phyloP scores from a whole-genome alignment of 2,797 vertebrate species.

The Chelonia mydas region DNA sequence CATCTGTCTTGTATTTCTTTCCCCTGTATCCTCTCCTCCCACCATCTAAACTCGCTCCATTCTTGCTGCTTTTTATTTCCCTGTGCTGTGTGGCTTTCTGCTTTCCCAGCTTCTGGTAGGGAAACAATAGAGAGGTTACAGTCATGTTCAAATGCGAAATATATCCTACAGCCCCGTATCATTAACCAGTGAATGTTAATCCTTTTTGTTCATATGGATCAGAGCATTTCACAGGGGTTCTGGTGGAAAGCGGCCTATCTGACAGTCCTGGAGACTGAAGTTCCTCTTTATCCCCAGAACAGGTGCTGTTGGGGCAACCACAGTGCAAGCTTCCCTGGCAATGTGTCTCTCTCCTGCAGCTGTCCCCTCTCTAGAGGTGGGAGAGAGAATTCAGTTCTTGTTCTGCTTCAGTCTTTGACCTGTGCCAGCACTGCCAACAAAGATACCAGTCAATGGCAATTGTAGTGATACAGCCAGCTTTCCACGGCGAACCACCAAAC shows the following conservation, averaged over 20 bases:
- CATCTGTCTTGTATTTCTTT: slow-evolving; percentile 76
- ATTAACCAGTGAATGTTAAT: not conserved
- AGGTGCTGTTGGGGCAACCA: not conserved
- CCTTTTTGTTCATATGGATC: not conserved
- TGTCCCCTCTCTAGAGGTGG: not conserved
- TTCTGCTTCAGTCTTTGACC: not conserved
- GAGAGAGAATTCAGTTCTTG: not conserved
- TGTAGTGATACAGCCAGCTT: not conserved
- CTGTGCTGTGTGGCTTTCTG: slow-evolving; percentile 34
- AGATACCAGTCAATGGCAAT: not conserved
- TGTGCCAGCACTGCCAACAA: not conserved
- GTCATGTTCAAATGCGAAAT: too few species aligned
- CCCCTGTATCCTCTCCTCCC: slow-evolving; percentile 69
- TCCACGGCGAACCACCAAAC: too few species aligned
- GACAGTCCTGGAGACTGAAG: not conserved
- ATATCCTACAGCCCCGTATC: not conserved
- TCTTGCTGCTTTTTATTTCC: slow-evolving; percentile 61
- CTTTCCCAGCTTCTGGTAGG: slow-evolving; percentile 1
- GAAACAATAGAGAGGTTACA: not conserved
- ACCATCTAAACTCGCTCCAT: slow-evolving; percentile 54
- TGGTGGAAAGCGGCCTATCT: too few species aligned
- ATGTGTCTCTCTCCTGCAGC: too few species aligned
- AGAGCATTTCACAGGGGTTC: not conserved
- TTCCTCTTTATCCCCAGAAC: not conserved
- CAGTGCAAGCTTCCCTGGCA: not conserved